These are phyloP conservation scores for Microvelia longipes DNA, from an alignment of 1,140 invertebrate species.

Conservation along the genomic window DNA sequence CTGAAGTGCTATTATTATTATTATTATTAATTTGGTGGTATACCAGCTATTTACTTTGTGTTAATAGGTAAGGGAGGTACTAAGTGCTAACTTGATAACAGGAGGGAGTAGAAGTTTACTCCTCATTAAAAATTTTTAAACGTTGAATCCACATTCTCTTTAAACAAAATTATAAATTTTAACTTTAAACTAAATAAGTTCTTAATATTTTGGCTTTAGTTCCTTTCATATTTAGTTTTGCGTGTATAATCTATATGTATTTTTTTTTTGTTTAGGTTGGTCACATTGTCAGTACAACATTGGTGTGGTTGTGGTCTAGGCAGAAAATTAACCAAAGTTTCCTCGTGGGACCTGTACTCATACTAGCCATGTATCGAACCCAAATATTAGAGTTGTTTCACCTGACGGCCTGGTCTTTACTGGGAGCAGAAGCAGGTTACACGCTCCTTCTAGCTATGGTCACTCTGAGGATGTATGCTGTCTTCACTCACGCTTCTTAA, in stretches of 20 bases:
- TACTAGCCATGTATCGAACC: slow-evolving; percentile 61
- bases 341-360: slow-evolving; percentile 50
- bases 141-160: not conserved
- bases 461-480: slow-evolving; percentile 61
- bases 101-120: too few relatives aligned
- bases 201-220: too few relatives aligned
- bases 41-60: too few relatives aligned
- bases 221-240: too few relatives aligned
- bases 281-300: slow-evolving; percentile 69
- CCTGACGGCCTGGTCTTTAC: slow-evolving; percentile 48
- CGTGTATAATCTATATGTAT: too few relatives aligned
- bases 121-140: too few relatives aligned
- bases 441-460: slow-evolving; percentile 45
- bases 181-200: too few relatives aligned
- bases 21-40: too few relatives aligned
- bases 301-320: slow-evolving; percentile 83
- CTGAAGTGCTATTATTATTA: too few relatives aligned
- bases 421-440: slow-evolving; percentile 55
- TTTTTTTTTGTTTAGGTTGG: slow-evolving; percentile 44
- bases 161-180: not conserved
- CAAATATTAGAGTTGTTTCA: slow-evolving; percentile 57
- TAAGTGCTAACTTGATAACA: too few relatives aligned
- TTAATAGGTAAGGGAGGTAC: too few relatives aligned
- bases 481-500: slow-evolving; percentile 36
- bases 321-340: slow-evolving; percentile 62